These are phyloP conservation scores for Pluvianellus socialis DNA, from an alignment of 2,113 vertebrate genomes.

Conservation along the genomic window DNA sequence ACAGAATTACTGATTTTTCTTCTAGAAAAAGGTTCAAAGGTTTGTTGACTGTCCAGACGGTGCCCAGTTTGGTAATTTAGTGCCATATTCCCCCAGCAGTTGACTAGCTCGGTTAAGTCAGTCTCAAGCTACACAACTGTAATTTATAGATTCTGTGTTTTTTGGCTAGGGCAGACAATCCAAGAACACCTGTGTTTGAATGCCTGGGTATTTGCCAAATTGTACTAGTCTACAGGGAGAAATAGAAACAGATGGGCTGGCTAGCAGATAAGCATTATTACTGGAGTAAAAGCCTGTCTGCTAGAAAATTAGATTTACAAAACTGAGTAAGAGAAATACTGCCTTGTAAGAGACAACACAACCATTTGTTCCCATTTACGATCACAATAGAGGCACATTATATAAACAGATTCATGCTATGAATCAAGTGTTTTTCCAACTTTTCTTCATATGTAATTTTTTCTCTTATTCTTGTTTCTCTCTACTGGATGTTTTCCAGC, in stretches of 20 bases:
- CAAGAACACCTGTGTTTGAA: background rate
- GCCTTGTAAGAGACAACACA: background rate
- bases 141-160: background rate
- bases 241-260: background rate
- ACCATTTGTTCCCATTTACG: background rate
- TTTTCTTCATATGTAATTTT: background rate
- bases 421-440: background rate
- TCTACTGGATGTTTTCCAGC: background rate
- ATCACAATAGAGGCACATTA: background rate
- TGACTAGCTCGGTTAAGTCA: background rate
- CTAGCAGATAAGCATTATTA: background rate
- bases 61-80: background rate
- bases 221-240: background rate
- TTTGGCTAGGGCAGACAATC: background rate
- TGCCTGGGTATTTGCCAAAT: background rate
- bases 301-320: conserved; percentile 15
- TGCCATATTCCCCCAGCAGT: background rate
- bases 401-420: background rate
- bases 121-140: background rate
- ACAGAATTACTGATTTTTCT: background rate
- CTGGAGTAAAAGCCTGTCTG: background rate
- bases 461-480: background rate
- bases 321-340: background rate
- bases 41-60: background rate
- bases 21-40: background rate